phyloP scores from a whole-genome alignment of 2,888 invertebrate genomes.

The Salticus scenicus region DNA sequence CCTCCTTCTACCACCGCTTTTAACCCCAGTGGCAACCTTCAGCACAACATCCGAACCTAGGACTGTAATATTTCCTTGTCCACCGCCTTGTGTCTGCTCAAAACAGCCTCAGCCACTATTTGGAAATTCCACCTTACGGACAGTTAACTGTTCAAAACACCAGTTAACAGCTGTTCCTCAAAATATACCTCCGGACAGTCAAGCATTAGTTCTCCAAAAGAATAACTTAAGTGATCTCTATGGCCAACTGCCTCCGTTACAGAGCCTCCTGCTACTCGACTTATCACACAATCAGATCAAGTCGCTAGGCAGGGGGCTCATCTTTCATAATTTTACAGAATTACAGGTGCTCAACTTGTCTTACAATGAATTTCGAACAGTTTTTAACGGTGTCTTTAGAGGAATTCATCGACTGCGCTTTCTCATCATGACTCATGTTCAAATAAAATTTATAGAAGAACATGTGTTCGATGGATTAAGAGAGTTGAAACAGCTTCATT shows the following conservation, averaged over 20 bases:
- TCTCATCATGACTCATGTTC: constrained; percentile 75
- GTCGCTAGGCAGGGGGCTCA: constrained; percentile 74
- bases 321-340: constrained; percentile 75
- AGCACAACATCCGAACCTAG: background rate
- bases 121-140: constrained; percentile 70
- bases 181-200: constrained; percentile 74
- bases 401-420: constrained; percentile 74
- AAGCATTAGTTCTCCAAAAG: constrained; percentile 74
- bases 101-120: constrained; percentile 26
- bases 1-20: constrained; percentile 40
- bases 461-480: constrained; percentile 76
- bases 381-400: constrained; percentile 75
- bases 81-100: constrained; percentile 29
- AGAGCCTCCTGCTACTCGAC: constrained; percentile 75
- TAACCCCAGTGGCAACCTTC: constrained; percentile 7
- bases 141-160: constrained; percentile 75
- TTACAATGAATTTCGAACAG: constrained; percentile 75
- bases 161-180: constrained; percentile 74
- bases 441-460: constrained; percentile 75
- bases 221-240: constrained; percentile 74
- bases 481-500: constrained; percentile 74
- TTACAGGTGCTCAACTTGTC: constrained; percentile 75
- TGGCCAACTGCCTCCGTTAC: constrained; percentile 73
- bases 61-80: constrained; percentile 11
- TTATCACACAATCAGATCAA: constrained; percentile 75